A percentile compares a stretch with the other conserved stretches of the same genome.
phyloP scores from a whole-genome alignment of 2,888 invertebrate species.

The Hypselothyrea guttata region DNA sequence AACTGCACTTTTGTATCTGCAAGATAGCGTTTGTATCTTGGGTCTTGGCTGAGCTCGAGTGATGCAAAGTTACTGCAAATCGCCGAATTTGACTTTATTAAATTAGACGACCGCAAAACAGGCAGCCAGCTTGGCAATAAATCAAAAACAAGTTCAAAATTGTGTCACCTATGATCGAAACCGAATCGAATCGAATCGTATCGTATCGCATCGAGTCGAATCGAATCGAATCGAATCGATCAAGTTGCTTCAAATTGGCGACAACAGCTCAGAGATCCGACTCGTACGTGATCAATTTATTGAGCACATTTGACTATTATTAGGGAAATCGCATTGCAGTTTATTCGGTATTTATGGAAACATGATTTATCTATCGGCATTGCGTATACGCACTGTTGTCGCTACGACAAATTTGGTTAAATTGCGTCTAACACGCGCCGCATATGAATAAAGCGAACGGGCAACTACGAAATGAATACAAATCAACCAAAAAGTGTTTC shows the following conservation, averaged over 20 bases:
- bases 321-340: slow-evolving; percentile 76
- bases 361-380: slow-evolving; percentile 73
- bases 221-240: slow-evolving; percentile 24
- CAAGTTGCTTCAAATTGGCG: slow-evolving; percentile 39
- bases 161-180: slow-evolving; percentile 65
- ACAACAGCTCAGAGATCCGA: slow-evolving; percentile 49
- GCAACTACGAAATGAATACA: not conserved
- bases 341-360: slow-evolving; percentile 68
- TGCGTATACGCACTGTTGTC: slow-evolving; percentile 62
- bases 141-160: slow-evolving; percentile 77
- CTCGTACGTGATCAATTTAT: slow-evolving; percentile 74
- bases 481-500: not conserved
- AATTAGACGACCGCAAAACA: slow-evolving; percentile 50
- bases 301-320: slow-evolving; percentile 81
- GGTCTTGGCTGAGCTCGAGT: slow-evolving; percentile 3
- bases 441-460: slow-evolving; percentile 12
- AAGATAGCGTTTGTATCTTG: slow-evolving; percentile 6
- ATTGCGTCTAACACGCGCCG: slow-evolving; percentile 50
- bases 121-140: slow-evolving; percentile 62
- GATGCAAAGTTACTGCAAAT: slow-evolving; percentile 45
- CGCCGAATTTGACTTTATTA: slow-evolving; percentile 66
- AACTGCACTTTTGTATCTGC: slow-evolving; percentile 1
- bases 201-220: slow-evolving; percentile 26
- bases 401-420: slow-evolving; percentile 57
- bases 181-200: not conserved